These are phyloP conservation scores for Arnoldichthys spilopterus DNA, from an alignment of 2,797 vertebrate genomes.

Conservation along the genomic window DNA sequence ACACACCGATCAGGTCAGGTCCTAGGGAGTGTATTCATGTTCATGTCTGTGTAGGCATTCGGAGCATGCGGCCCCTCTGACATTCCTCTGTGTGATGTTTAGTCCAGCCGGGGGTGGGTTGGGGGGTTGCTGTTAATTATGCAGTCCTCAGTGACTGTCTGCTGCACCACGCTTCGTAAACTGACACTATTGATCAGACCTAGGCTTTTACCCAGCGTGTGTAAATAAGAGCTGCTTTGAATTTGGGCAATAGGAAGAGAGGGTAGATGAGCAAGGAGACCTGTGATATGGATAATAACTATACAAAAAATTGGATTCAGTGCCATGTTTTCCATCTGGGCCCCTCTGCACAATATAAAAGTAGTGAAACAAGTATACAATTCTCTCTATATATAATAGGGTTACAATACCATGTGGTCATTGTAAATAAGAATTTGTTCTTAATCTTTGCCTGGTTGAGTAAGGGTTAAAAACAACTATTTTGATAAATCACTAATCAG, in stretches of 20 bases:
- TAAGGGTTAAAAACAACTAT: too few species aligned
- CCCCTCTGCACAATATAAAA: too few species aligned
- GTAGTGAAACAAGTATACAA: too few species aligned
- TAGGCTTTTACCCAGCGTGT: constrained; percentile 47
- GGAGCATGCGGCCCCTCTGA: constrained; percentile 48
- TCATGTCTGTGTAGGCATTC: constrained; percentile 50
- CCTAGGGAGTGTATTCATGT: constrained; percentile 40
- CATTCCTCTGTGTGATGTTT: constrained; percentile 48
- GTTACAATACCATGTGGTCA: too few species aligned
- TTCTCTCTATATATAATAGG: too few species aligned
- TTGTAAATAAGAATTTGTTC: too few species aligned
- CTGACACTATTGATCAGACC: constrained; percentile 55
- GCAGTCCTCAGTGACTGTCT: constrained; percentile 64
- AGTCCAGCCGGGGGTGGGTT: constrained; percentile 35
- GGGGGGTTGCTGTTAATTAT: constrained; percentile 63
- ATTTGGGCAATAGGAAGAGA: constrained; percentile 59
- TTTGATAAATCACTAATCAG: too few species aligned
- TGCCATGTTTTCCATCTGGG: too few species aligned
- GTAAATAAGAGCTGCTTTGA: constrained; percentile 22
- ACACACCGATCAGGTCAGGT: constrained; percentile 10
- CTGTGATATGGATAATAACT: background rate
- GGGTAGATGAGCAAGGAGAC: constrained; percentile 54
- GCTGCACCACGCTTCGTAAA: constrained; percentile 61
- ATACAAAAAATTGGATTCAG: background rate
- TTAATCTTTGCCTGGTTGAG: too few species aligned